phyloP scores from a whole-genome alignment of 2,888 invertebrate genomes.

The Orthonychiurus folsomi region DNA sequence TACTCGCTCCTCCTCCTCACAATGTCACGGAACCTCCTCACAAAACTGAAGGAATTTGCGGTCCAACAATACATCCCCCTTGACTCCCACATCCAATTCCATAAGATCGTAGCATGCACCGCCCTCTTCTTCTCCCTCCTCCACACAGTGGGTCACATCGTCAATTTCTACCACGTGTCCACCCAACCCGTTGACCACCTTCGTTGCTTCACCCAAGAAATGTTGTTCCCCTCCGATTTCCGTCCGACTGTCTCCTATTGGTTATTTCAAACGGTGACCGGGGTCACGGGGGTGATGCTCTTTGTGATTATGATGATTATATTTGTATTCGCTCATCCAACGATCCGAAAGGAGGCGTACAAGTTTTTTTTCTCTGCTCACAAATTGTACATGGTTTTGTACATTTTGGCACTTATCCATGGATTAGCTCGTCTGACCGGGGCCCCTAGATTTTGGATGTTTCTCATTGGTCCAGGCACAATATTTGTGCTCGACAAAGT shows the following conservation, averaged over 20 bases:
- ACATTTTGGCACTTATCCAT: constrained; percentile 76
- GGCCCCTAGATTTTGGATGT: constrained; percentile 86
- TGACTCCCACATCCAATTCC: constrained; percentile 92
- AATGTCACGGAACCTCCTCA: constrained; percentile 84
- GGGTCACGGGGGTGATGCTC: constrained; percentile 74
- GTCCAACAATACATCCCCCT: constrained; percentile 81
- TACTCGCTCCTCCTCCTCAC: constrained; percentile 83
- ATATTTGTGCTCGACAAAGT: constrained; percentile 86
- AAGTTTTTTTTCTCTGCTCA: constrained; percentile 94
- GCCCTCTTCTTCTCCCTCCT: constrained; percentile 85
- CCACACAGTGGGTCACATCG: constrained; percentile 88
- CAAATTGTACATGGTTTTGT: constrained; percentile 75
- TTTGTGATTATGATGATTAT: constrained; percentile 89
- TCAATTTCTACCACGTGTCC: constrained; percentile 94
- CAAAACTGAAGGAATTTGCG: constrained; percentile 85
- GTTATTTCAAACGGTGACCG: constrained; percentile 90
- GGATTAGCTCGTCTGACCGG: constrained; percentile 85
- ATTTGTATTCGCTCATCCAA: constrained; percentile 92
- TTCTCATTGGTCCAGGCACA: constrained; percentile 82
- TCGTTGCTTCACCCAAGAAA: constrained; percentile 82
- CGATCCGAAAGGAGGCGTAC: constrained; percentile 82
- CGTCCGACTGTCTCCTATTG: constrained; percentile 89
- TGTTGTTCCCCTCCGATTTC: constrained; percentile 87
- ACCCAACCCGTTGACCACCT: constrained; percentile 90
- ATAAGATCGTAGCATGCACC: constrained; percentile 92